Conservation (phyloP, 2,888 invertebrate genomes). For the Tenthredo scrophulariae region DNA sequence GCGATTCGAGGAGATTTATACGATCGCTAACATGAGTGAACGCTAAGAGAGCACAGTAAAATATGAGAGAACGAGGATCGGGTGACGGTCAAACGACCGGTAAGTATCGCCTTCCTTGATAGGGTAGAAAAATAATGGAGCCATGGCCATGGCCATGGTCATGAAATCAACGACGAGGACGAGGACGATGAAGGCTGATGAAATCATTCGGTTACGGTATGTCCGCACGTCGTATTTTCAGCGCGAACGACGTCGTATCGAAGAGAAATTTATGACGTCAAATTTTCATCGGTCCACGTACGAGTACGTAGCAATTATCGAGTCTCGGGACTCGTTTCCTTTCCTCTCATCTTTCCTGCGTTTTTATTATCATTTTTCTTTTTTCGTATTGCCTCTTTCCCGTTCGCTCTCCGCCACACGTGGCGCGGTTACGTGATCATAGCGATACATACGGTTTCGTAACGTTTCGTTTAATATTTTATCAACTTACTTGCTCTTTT, state of each 20-base stretch:
- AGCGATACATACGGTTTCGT: not conserved
- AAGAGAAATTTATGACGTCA: constrained; percentile 39
- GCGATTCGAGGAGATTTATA: not conserved
- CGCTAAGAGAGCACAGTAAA: not conserved
- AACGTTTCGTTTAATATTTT: not conserved
- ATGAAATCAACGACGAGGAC: constrained; percentile 7
- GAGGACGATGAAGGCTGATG: constrained; percentile 28
- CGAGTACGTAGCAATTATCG: constrained; percentile 37
- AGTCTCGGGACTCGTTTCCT: not conserved
- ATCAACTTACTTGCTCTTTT: not conserved
- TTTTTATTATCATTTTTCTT: constrained; percentile 7
- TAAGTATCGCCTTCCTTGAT: not conserved
- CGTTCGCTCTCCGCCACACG: not conserved
- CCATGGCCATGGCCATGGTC: not conserved
- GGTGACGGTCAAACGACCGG: constrained; percentile 9
- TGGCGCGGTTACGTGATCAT: not conserved
- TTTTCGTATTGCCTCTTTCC: not conserved
- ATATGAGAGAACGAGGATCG: constrained; percentile 16
- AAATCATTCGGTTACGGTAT: constrained; percentile 48
- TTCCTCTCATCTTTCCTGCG: not conserved
- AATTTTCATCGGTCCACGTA: constrained; percentile 37
- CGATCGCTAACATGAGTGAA: constrained; percentile 22
- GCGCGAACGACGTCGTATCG: not conserved
- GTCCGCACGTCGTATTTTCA: constrained; percentile 19
- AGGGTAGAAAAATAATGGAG: constrained; percentile 23